phyloP scores from a whole-genome alignment of 2,888 invertebrate species.

The Archips xylosteana region DNA sequence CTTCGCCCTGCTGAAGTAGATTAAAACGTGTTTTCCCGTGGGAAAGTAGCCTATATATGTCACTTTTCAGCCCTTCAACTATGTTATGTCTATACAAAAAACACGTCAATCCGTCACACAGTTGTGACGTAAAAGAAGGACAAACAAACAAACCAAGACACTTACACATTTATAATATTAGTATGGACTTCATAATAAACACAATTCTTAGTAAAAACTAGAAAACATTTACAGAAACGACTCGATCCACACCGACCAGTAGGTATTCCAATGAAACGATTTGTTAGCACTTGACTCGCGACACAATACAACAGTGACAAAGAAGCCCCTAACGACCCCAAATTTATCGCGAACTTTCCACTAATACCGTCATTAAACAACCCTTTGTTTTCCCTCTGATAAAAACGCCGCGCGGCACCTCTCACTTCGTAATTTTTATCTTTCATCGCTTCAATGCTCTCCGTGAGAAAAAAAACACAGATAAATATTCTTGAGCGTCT shows the following conservation, averaged over 20 bases:
- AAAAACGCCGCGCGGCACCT: slow-evolving; percentile 77
- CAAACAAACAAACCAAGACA: too few relatives aligned
- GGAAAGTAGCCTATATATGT: too few relatives aligned
- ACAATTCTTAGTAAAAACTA: background rate
- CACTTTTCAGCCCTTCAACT: too few relatives aligned
- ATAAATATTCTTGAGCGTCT: slow-evolving; percentile 64
- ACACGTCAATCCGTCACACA: too few relatives aligned
- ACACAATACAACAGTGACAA: slow-evolving; percentile 79
- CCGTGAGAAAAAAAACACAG: slow-evolving; percentile 70
- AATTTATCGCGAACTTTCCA: slow-evolving; percentile 83
- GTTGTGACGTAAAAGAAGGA: too few relatives aligned
- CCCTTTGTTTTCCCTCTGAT: slow-evolving; percentile 82
- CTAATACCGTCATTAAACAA: slow-evolving; percentile 84
- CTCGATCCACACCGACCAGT: slow-evolving; percentile 51
- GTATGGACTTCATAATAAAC: background rate
- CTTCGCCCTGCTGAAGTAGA: too few relatives aligned
- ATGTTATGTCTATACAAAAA: too few relatives aligned
- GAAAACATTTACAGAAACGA: slow-evolving; percentile 4
- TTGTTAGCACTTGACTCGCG: slow-evolving; percentile 67
- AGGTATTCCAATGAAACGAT: slow-evolving; percentile 63
- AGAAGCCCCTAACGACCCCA: slow-evolving; percentile 76
- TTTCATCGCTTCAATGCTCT: slow-evolving; percentile 71
- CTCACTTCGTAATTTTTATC: slow-evolving; percentile 80
- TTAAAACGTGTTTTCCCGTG: too few relatives aligned
- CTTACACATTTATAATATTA: too few relatives aligned